phyloP scores from a whole-genome alignment of 1,140 invertebrate species.

The Sarcophaga bullata region DNA sequence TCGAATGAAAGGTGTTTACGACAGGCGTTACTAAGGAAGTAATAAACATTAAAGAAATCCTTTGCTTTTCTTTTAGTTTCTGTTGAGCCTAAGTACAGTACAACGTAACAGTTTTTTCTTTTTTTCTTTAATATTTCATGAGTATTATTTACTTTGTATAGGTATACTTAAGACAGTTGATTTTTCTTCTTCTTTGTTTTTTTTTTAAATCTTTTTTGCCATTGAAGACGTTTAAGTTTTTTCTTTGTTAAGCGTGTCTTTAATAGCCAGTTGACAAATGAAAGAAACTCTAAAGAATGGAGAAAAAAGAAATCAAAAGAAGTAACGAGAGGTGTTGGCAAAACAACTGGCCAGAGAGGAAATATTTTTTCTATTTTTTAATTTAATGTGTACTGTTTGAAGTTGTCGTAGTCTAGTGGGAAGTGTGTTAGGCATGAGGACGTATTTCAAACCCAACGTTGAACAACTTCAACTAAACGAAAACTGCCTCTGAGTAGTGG shows the following conservation, averaged over 20 bases:
- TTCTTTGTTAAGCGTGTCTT: background rate
- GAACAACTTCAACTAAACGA: too few species aligned
- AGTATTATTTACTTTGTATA: background rate
- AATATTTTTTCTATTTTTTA: too few species aligned
- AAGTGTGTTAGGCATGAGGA: too few species aligned
- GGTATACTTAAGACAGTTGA: background rate
- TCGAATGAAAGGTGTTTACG: background rate
- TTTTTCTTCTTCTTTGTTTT: background rate
- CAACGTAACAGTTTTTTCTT: background rate
- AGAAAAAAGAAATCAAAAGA: background rate
- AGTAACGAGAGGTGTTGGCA: background rate
- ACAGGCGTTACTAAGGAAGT: slow-evolving; percentile 2
- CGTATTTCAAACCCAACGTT: too few species aligned
- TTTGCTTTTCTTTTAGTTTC: too few species aligned
- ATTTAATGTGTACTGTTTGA: too few species aligned
- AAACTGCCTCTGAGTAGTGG: too few species aligned
- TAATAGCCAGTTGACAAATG: background rate
- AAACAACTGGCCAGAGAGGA: too few species aligned
- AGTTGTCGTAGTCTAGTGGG: too few species aligned
- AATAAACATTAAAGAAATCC: background rate
- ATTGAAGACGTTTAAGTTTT: background rate
- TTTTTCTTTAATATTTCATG: background rate
- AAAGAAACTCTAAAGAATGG: background rate
- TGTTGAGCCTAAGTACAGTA: background rate
- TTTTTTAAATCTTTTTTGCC: background rate